Evolutionary conservation across 2,888 invertebrate genomes (phyloP), one percentile per base, ranked within the genome.

Genomic region (Tanypteryx hageni): DNA sequence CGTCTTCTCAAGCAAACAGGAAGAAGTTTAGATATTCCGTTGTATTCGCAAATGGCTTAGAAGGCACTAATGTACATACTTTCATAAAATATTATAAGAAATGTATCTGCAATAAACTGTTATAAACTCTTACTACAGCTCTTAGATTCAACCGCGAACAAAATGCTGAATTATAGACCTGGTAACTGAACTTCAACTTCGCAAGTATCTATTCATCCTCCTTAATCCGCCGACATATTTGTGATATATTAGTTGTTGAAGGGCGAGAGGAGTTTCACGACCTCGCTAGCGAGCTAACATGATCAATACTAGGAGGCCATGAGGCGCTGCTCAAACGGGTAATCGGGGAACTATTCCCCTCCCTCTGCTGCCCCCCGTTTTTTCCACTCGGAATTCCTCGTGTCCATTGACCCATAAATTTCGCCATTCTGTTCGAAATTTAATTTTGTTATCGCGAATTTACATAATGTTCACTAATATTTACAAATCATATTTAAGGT

Each of bases 241-340:
- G 76, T 76, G 22, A 27, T 27, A 76, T 11, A 76, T 76, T 76
- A 76, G 76, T 76, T 76, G 76, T 22, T 27, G 76, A n/a, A 22
- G 68, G 68, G 68, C 11, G 68, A 68, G 68, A n/a, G n/a, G 5
- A 22, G 18, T 27, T 76, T 18, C n/a, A 44, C 76, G 92, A 81
- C 76, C 76, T 68, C 56, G 92, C 59, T 58, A 57, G 92, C n/a
- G 44, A 27, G 18, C 56, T 57, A 27, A 81, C 22, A 58, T 76
- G 92, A 81, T 76, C 76, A 81, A 81, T 76, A 81, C 57, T 27
- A 58, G 92, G 9, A 56, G 92, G 76, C 57, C 57, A 58, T 22
- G 76, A 27, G 56, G 92, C 57, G 92, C 76, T 68, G 92, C 57
- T 56, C 18, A 11, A 56, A 57, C n/a, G 91, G 68, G 16, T 22